These are phyloP conservation scores for Phasia obesa DNA, from an alignment of 2,888 invertebrate species.

Conservation along the genomic window DNA sequence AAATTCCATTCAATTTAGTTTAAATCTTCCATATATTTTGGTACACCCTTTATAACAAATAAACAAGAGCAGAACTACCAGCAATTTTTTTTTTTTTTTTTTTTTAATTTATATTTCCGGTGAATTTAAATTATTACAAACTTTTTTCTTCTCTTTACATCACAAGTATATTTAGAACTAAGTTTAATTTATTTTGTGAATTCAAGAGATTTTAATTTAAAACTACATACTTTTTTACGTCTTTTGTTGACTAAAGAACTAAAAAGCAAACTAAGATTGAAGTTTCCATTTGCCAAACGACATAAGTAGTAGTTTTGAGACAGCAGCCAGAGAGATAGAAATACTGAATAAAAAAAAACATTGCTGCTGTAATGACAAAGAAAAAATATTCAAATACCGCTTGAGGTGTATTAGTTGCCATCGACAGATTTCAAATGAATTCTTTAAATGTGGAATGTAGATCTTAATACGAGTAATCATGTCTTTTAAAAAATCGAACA, in stretches of 20 bases:
- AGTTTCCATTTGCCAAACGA: constrained; percentile 35
- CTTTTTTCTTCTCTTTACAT: neutral
- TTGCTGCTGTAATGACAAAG: constrained; percentile 51
- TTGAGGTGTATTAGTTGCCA: constrained; percentile 59
- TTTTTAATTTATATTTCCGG: constrained; percentile 69
- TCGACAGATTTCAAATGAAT: constrained; percentile 56
- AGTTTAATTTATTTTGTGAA: constrained; percentile 45
- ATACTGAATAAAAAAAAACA: constrained; percentile 5
- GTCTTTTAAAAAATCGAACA: neutral
- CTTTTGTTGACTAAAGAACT: constrained; percentile 32
- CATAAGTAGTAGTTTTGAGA: constrained; percentile 4
- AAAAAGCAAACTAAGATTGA: constrained; percentile 37
- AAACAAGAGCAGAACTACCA: constrained; percentile 26
- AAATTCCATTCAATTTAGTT: no score
- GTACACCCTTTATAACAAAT: neutral
- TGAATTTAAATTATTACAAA: constrained; percentile 42
- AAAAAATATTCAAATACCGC: constrained; percentile 57
- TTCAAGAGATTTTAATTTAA: constrained; percentile 61
- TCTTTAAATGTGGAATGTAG: constrained; percentile 26
- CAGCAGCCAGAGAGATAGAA: neutral
- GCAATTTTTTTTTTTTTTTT: no score
- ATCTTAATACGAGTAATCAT: constrained; percentile 38
- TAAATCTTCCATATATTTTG: neutral
- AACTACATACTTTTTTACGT: constrained; percentile 13
- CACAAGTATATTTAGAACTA: constrained; percentile 21